These are phyloP conservation scores for Drosophila ficusphila DNA, from an alignment of 1,140 invertebrate genomes.

Conservation along the genomic window DNA sequence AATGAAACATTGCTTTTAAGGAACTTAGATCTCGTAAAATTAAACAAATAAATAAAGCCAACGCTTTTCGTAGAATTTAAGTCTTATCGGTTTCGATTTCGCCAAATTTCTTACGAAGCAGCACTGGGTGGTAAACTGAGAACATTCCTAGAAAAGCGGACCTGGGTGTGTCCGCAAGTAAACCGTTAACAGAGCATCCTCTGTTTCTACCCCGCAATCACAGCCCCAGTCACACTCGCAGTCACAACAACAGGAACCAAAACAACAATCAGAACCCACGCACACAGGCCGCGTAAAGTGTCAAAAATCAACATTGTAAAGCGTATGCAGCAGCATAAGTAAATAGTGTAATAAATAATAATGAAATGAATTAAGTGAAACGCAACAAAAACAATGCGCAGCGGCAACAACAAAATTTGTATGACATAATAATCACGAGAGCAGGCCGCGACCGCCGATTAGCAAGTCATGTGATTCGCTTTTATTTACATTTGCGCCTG, in stretches of 20 bases:
- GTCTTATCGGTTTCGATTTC: not conserved
- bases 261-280: slow-evolving; percentile 53
- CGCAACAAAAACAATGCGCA: slow-evolving; percentile 41
- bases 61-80: not conserved
- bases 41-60: not conserved
- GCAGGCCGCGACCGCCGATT: slow-evolving; percentile 81
- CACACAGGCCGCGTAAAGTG: slow-evolving; percentile 51
- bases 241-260: slow-evolving; percentile 32
- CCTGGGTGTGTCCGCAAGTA: slow-evolving; percentile 23
- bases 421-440: slow-evolving; percentile 84
- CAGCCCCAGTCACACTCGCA: slow-evolving; percentile 9
- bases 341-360: slow-evolving; percentile 80
- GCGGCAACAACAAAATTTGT: slow-evolving; percentile 74
- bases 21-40: too few species aligned
- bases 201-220: slow-evolving; percentile 4
- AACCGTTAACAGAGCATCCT: slow-evolving; percentile 28
- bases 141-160: slow-evolving; percentile 16
- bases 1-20: too few species aligned
- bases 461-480: slow-evolving; percentile 84
- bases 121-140: not conserved
- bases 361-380: slow-evolving; percentile 68
- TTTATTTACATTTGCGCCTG: slow-evolving; percentile 83
- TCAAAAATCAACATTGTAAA: slow-evolving; percentile 69
- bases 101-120: not conserved
- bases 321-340: slow-evolving; percentile 50